A percentile compares a stretch with the other conserved stretches of the same genome.
These are phyloP conservation scores for Ptychochromis oligacanthus DNA, from an alignment of 2,113 vertebrate species.

Conservation along the genomic window DNA sequence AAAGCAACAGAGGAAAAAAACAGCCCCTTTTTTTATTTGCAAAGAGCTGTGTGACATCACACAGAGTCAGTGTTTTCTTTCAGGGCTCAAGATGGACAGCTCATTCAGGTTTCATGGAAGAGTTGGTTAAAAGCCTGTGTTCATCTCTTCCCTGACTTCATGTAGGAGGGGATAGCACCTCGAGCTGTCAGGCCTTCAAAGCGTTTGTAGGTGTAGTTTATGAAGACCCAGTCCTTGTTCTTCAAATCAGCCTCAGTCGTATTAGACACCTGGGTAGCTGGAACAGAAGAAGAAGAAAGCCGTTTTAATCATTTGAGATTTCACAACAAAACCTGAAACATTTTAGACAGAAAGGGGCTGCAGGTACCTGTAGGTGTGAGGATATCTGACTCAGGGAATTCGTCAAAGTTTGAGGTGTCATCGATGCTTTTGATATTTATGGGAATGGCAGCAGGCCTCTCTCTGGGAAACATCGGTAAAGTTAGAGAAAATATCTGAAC, in stretches of 20 bases:
- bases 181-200: slow-evolving; percentile 96
- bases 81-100: not conserved
- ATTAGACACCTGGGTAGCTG: slow-evolving; percentile 80
- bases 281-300: not conserved
- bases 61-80: not conserved
- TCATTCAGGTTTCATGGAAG: not conserved
- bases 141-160: slow-evolving; percentile 93
- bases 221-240: slow-evolving; percentile 99
- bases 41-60: not conserved
- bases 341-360: not conserved
- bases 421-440: slow-evolving; percentile 99
- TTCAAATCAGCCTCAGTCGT: slow-evolving; percentile 94
- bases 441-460: slow-evolving; percentile 95
- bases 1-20: slow-evolving; percentile 34
- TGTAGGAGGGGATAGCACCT: slow-evolving; percentile 96
- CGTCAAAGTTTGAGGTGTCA: slow-evolving; percentile 98
- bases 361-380: slow-evolving; percentile 91
- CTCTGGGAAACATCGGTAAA: slow-evolving; percentile 75
- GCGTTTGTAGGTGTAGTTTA: slow-evolving; percentile 99
- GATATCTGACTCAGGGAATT: slow-evolving; percentile 98
- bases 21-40: slow-evolving; percentile 29
- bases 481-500: not conserved
- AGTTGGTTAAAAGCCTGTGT: not conserved
- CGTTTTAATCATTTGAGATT: not conserved
- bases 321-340: not conserved